Evolutionary conservation across 2,797 vertebrate genomes (phyloP).

Genomic region (Vireo griseus): DNA sequence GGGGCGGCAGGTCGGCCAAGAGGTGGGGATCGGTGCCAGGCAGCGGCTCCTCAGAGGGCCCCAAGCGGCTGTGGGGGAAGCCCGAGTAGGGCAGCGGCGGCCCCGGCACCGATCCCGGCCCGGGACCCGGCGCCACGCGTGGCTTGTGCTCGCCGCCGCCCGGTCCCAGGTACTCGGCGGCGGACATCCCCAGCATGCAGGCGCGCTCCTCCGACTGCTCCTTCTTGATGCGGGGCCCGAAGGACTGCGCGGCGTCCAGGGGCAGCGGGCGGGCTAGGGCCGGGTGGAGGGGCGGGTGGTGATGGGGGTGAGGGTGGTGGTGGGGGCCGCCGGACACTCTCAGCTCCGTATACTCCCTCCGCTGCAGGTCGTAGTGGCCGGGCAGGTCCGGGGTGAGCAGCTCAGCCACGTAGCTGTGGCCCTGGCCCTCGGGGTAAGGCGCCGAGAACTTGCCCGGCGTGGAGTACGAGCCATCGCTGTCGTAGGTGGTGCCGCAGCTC

Average conservation of each 20-base stretch:
- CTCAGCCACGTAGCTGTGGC: constrained; percentile 85
- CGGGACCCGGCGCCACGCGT: constrained; percentile 44
- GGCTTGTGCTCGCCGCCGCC: constrained; percentile 70
- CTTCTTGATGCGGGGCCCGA: constrained; percentile 84
- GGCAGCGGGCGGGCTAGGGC: constrained; percentile 46
- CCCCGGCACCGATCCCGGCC: not conserved
- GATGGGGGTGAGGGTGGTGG: not conserved
- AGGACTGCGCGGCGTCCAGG: constrained; percentile 40
- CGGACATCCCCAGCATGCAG: constrained; percentile 79
- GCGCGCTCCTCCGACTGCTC: constrained; percentile 78
- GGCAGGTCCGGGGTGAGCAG: constrained; percentile 81
- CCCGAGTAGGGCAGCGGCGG: constrained; percentile 23
- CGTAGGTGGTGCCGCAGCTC: constrained; percentile 81
- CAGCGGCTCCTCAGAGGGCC: constrained; percentile 25
- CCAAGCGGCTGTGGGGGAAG: constrained; percentile 39
- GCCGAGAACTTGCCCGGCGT: constrained; percentile 57
- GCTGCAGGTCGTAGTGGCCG: constrained; percentile 60
- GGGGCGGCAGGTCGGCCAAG: constrained; percentile 23
- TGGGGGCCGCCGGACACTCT: constrained; percentile 61
- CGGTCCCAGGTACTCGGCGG: constrained; percentile 69
- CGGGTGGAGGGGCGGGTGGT: constrained; percentile 13
- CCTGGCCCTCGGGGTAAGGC: constrained; percentile 69
- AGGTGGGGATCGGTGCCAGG: constrained; percentile 27
- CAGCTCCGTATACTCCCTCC: constrained; percentile 84
- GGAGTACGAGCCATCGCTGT: constrained; percentile 75